Conservation (phyloP, 2,113 vertebrate species). For the Coptodon rendalli region DNA sequence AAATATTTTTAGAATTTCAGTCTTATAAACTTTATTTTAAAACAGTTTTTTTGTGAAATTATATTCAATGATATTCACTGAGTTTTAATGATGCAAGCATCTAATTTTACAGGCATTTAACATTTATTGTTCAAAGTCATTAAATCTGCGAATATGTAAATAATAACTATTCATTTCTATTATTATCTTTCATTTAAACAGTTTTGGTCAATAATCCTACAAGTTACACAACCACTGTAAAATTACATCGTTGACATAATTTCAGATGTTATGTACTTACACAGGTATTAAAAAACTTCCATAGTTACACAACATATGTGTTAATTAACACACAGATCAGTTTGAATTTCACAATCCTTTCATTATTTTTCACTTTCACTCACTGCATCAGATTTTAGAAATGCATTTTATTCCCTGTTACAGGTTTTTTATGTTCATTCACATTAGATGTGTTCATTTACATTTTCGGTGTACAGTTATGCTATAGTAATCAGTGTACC, state of each 20-base stretch:
- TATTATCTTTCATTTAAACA: not conserved
- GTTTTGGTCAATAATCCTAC: not conserved
- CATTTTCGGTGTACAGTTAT: not conserved
- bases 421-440: not conserved
- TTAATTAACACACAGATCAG: not conserved
- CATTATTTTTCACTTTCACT: not conserved
- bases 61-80: not conserved
- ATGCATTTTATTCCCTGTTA: not conserved
- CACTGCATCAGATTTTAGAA: not conserved
- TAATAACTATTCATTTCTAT: not conserved
- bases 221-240: not conserved
- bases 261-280: not conserved
- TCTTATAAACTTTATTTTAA: not conserved
- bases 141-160: not conserved
- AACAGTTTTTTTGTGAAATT: not conserved
- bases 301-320: not conserved
- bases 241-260: not conserved
- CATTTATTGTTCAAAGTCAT: not conserved
- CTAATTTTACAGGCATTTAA: not conserved
- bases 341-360: not conserved
- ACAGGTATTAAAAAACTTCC: not conserved
- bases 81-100: not conserved
- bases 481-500: not conserved
- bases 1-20: not conserved
- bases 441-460: not conserved